phyloP scores from a whole-genome alignment of 2,797 vertebrate genomes.

The Vipera ursinii region DNA sequence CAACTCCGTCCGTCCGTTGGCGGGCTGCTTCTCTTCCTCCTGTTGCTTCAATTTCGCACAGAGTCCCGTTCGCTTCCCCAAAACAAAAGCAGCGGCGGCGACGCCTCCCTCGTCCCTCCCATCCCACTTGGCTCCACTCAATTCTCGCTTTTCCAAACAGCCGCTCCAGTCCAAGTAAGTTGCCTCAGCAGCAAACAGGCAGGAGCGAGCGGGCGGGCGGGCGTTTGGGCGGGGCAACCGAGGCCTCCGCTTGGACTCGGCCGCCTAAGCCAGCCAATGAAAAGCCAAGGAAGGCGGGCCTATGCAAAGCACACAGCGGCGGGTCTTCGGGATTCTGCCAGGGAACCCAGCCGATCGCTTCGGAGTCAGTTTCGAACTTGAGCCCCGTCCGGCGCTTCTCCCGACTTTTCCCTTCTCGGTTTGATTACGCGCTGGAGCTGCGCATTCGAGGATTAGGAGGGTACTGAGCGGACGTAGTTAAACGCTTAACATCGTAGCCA shows the following conservation, averaged over 20 bases:
- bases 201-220: conserved; percentile 1
- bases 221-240: conserved; percentile 9
- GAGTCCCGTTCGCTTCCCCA: neutral
- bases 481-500: neutral
- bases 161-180: conserved; percentile 42
- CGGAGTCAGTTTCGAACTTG: neutral
- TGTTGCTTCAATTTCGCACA: neutral
- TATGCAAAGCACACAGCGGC: conserved; percentile 44
- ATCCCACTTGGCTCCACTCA: conserved; percentile 5
- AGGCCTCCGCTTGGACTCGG: conserved; percentile 35
- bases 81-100: neutral
- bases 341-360: neutral
- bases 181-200: conserved; percentile 37
- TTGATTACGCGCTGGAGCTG: neutral
- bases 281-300: neutral
- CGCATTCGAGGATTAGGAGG: neutral
- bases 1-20: neutral
- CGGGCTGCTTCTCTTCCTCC: neutral
- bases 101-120: neutral
- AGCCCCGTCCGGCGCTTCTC: no score
- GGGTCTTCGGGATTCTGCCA: neutral
- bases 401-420: no score
- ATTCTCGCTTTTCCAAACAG: conserved; percentile 61
- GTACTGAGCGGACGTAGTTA: neutral
- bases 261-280: neutral